Conservation (phyloP, 1,140 invertebrate genomes). For the Pseudomyrmex sp. region DNA sequence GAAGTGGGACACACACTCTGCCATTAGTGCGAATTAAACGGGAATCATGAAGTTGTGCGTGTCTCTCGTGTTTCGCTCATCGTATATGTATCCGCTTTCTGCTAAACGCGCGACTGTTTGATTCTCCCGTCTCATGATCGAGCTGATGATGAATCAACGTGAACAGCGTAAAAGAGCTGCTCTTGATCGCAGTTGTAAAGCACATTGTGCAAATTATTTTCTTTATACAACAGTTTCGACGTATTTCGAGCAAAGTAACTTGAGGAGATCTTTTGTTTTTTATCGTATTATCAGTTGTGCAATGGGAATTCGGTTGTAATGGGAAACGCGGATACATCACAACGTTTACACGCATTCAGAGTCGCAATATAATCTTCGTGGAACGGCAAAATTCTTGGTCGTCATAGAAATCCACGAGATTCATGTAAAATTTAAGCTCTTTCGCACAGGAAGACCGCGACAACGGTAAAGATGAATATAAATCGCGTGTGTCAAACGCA, state of each 20-base stretch:
- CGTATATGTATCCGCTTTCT: neutral
- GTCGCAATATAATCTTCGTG: neutral
- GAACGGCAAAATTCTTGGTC: neutral
- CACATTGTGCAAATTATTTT: too few species aligned
- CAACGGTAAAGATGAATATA: constrained; percentile 10
- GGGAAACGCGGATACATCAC: neutral
- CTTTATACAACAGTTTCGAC: too few species aligned
- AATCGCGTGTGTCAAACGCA: constrained; percentile 20
- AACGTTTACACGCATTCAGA: neutral
- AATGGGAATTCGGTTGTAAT: too few species aligned
- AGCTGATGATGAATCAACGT: too few species aligned
- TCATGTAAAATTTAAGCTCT: neutral
- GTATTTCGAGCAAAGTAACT: too few species aligned
- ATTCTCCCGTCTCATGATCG: neutral
- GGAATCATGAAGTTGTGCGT: neutral
- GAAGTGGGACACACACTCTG: neutral
- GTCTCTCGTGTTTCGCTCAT: neutral
- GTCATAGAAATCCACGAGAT: neutral
- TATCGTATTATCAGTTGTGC: too few species aligned
- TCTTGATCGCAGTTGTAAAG: too few species aligned
- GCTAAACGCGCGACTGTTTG: neutral
- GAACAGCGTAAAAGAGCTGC: too few species aligned
- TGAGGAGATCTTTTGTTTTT: neutral
- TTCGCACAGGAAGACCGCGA: neutral
- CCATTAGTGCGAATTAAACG: constrained; percentile 53